These are phyloP conservation scores for Caranx ignobilis DNA, from an alignment of 2,113 vertebrate genomes.

Conservation along the genomic window DNA sequence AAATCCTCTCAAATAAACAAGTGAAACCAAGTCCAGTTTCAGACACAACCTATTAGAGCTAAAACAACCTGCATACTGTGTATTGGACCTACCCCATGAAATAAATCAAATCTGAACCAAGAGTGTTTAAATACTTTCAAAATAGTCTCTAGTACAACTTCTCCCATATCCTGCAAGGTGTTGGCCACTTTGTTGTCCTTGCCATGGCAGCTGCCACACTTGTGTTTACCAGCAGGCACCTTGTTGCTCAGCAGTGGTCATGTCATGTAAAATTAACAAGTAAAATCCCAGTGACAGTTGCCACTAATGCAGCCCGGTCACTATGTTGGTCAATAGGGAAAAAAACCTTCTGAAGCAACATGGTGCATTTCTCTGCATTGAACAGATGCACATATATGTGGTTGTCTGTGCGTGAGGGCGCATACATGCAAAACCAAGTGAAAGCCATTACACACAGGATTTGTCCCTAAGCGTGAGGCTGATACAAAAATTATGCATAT, in stretches of 20 bases:
- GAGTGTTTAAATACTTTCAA: neutral
- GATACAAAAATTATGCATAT: neutral
- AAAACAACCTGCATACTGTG: neutral
- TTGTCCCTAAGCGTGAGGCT: neutral
- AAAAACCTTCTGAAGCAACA: neutral
- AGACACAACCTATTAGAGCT: neutral
- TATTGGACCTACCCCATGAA: neutral
- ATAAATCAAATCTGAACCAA: neutral
- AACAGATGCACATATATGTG: neutral
- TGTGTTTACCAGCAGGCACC: constrained; percentile 54
- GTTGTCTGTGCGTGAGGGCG: neutral
- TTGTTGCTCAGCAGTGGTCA: constrained; percentile 55
- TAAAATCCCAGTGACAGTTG: constrained; percentile 43
- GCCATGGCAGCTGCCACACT: constrained; percentile 42
- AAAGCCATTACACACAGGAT: neutral
- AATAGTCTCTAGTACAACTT: constrained; percentile 19
- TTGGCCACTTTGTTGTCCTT: constrained; percentile 39
- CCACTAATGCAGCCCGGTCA: constrained; percentile 52
- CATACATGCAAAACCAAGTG: neutral
- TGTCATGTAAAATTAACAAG: constrained; percentile 66
- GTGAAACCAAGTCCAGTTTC: constrained; percentile 5
- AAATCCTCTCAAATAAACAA: constrained; percentile 1
- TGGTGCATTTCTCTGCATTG: neutral
- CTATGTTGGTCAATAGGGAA: constrained; percentile 9
- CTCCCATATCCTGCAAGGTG: neutral